Evolutionary conservation across 2,888 invertebrate genomes (phyloP), one percentile per base, ranked within the genome.

Genomic region (Oscheius sp.): DNA sequence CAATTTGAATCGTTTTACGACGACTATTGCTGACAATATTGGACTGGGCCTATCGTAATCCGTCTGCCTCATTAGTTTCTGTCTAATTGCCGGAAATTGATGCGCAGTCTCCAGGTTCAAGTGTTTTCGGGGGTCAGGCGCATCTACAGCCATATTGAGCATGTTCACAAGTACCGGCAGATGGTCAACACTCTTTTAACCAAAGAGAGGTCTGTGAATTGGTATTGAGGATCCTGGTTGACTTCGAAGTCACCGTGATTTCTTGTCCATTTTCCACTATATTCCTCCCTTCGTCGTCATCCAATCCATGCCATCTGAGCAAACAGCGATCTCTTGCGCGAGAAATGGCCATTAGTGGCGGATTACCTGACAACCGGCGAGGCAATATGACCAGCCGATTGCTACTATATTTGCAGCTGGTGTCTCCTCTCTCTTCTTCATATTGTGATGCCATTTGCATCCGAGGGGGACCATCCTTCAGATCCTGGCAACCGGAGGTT

Each of bases 301-400:
- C 55, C 69, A 23, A 69, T 53, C 66, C 21, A 46, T 35, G 56
- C 35, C 69, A 69, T 69, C 69, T 69, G 69, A 56, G 55, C 69
- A 69, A 69, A 69, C 69, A 69, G 43, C 29, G 46, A 49, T 27
- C 55, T 25, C 35, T 35, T 35, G 35, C 35, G 66, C 56, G 69
- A 41, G 55, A 69, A 69, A 69, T 56, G 69, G 43, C 69, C 69
- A 69, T 69, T 69, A 69, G 69, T 27, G 69, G 55, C 41, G 66
- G 66, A 66, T 66, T 66, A 66, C 66, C 66, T 66, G 66, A 66
- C 66, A 52, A 27, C 29, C 9, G 29, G 13, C n/a, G n/a, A n/a
- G 29, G 52, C 29, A 52, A 27, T 29, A 52, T 25, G 3, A 41
- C 25, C 61, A 25, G 21, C 18, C 56, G 58, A n/a, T 58, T 29